Evolutionary conservation across 2,888 invertebrate species (phyloP), one percentile per base, ranked within the genome.

Genomic region (Podabrus alpinus): DNA sequence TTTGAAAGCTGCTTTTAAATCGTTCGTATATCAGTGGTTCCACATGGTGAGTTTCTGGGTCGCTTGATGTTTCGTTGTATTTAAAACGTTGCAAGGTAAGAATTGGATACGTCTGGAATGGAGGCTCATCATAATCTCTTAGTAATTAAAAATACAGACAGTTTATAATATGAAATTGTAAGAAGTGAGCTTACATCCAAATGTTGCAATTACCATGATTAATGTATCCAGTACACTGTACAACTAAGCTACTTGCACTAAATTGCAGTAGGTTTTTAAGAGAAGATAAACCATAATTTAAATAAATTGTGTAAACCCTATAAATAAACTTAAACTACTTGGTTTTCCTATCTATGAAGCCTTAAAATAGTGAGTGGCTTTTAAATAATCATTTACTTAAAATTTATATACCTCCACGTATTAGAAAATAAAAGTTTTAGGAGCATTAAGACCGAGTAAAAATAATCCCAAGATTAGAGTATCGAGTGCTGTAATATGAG

Each of bases 401-500:
- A 45, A 45, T 45, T 45, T 45, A 45, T 45, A 45, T 45, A n/a
- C 45, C n/a, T 45, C n/a, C n/a, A 9, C 45, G 45, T 45, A 45
- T 45, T n/a, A 45, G 45, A 45, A 45, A 45, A 45, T 45, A 45
- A 45, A 45, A 45, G 45, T 24, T 24, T 24, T 9, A 24, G 24
- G 9, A 24, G 24, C 24, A 24, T 24, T 24, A 24, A 24, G 24
- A 24, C 24, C 45, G 45, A n/a, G 45, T 45, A 45, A 45, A 45
- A 45, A 45, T 45, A 45, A 45, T 45, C 45, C 45, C n/a, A 45
- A 45, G 45, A 45, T 45, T 45, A 45, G 70, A 59, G 71, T 59
- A 66, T 60, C 13, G 29, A 66, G 59, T 71, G 61, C 64, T 70
- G 62, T 29, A 70, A 70, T 45, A 64, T 70, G 69, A 66, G 61